Conservation (phyloP, 1,140 invertebrate species). For the Anagrus nilaparvatae region DNA sequence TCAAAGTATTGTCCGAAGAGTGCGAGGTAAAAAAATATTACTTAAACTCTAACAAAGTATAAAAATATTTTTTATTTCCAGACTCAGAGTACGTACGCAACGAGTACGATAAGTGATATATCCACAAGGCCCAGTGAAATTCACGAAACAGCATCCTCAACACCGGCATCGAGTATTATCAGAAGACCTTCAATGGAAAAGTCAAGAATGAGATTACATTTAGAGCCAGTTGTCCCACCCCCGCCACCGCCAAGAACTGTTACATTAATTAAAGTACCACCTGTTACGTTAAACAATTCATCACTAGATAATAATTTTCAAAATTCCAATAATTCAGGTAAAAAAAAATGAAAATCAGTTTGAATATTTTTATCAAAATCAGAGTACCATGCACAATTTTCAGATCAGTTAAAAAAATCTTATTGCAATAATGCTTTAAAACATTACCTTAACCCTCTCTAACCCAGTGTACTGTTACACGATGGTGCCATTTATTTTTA, state of each 20-base stretch:
- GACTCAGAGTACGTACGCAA: slow-evolving; percentile 31
- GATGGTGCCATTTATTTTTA: too few relatives aligned
- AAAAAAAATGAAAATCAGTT: too few relatives aligned
- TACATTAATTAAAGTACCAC: slow-evolving; percentile 26
- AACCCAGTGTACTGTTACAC: too few relatives aligned
- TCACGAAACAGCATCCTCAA: slow-evolving; percentile 7
- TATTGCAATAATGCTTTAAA: too few relatives aligned
- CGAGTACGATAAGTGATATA: slow-evolving; percentile 28
- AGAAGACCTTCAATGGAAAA: slow-evolving; percentile 33
- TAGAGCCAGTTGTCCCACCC: slow-evolving; percentile 28
- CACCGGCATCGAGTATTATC: slow-evolving; percentile 18
- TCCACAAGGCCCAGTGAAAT: slow-evolving; percentile 21
- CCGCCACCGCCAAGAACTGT: slow-evolving; percentile 33
- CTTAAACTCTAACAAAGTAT: not conserved
- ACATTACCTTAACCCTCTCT: too few relatives aligned
- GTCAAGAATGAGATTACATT: slow-evolving; percentile 29
- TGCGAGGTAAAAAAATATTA: slow-evolving; percentile 26
- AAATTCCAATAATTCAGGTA: slow-evolving; percentile 23
- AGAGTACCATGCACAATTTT: too few relatives aligned
- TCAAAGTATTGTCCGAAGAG: slow-evolving; percentile 37
- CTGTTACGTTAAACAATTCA: slow-evolving; percentile 7
- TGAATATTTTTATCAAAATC: too few relatives aligned
- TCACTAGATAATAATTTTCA: slow-evolving; percentile 8
- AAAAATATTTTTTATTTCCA: slow-evolving; percentile 7
- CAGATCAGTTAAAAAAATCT: too few relatives aligned